Base-by-base conservation (phyloP, 1,140 invertebrate genomes). In the Ctenoplectra terminalis region DNA sequence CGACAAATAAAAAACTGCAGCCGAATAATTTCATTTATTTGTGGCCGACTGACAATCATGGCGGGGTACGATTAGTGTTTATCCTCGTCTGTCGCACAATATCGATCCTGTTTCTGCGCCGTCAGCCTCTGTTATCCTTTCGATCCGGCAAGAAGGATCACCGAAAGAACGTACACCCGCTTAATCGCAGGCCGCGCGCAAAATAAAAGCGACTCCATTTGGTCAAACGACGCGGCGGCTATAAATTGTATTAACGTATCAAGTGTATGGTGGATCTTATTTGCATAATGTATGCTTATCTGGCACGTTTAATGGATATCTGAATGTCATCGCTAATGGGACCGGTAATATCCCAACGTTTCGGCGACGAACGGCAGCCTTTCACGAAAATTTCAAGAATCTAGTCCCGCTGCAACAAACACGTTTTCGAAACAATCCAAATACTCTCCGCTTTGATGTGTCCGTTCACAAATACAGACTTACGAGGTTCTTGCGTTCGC, bases 311-410 rank as follows among this genome's bases (percentile, higher is more conserved):
- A 86, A 86, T 86, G 83, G 77, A 80, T 80, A 73, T 73, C 54
- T 74, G 84, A 86, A 84, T 86, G 83, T 83, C 82, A 86, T 86
- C 82, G 84, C 82, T 86, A 86, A 86, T 86, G 83, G 82, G 74
- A 76, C 83, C 77, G 70, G 69, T 80, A 86, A 86, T 85, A 83
- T 85, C 77, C 69, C 58, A 29, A 23, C 64, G 77, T 84, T 76
- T 84, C 73, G 66, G 29, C 66, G 29, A 1, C 43, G 31, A 23
- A 54, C 54, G 43, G 13, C 50, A 52, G 66, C 34, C 84, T 86
- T 85, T 85, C 82, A 72, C 84, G 73, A 56, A 80, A 85, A 85
- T 86, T 86, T 80, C 64, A 75, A 43, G 75, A 67, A 85, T 80
- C 58, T 80, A 61, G 48, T n/a, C 77, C 58, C 46, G 77, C 77